phyloP scores from a whole-genome alignment of 2,113 vertebrate genomes.

The Dermatemys mawii region DNA sequence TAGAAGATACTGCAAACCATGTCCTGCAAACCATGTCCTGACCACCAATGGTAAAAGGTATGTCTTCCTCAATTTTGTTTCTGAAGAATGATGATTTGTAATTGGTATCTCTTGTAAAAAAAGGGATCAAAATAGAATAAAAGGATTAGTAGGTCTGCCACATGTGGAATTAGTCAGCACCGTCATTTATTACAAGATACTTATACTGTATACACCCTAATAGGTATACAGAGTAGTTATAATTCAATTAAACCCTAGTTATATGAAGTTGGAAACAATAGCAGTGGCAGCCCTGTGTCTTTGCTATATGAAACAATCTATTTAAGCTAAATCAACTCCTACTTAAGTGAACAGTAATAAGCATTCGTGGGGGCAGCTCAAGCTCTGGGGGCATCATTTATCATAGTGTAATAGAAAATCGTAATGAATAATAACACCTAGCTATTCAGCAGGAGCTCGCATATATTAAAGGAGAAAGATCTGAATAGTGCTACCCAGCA shows the following conservation, averaged over 20 bases:
- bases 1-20: no score
- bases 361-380: constrained; percentile 81
- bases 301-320: constrained; percentile 91
- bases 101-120: constrained; percentile 24
- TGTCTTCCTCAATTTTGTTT: not conserved
- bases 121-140: constrained; percentile 51
- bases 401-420: constrained; percentile 93
- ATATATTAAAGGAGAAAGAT: constrained; percentile 60
- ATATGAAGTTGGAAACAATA: constrained; percentile 80
- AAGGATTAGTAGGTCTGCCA: not conserved
- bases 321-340: constrained; percentile 95
- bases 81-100: not conserved
- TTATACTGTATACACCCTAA: constrained; percentile 82
- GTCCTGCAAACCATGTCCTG: no score
- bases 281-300: constrained; percentile 82
- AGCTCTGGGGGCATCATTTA: constrained; percentile 92
- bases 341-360: constrained; percentile 93
- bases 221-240: constrained; percentile 82
- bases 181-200: constrained; percentile 81
- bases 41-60: no score
- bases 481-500: constrained; percentile 32
- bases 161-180: constrained; percentile 72
- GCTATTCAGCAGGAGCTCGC: constrained; percentile 65
- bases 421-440: constrained; percentile 92
- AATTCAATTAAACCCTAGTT: constrained; percentile 90